phyloP scores from a whole-genome alignment of 1,140 invertebrate species.

The Gerris buenoi region DNA sequence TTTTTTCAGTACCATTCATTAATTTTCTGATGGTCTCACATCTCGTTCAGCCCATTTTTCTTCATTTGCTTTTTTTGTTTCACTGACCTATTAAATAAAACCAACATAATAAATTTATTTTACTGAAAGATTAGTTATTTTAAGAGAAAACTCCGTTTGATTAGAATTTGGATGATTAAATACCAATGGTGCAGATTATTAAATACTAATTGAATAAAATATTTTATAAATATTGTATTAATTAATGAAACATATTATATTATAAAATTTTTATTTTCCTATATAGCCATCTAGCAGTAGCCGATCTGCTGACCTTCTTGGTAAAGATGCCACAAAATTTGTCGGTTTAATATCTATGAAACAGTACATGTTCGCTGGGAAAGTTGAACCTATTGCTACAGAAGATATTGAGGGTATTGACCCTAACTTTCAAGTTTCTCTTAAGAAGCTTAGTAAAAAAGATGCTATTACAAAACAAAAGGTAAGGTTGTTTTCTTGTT shows the following conservation, averaged over 20 bases:
- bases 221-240: not conserved
- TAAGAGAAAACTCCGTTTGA: not conserved
- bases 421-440: constrained; percentile 42
- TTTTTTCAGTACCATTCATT: no score
- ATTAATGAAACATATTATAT: not conserved
- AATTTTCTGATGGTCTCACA: no score
- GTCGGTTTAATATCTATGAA: constrained; percentile 47
- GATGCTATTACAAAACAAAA: constrained; percentile 73
- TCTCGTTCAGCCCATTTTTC: no score
- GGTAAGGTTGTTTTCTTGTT: no score
- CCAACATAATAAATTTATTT: no score
- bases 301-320: constrained; percentile 56
- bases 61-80: no score
- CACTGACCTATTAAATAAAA: no score
- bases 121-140: no score
- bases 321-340: constrained; percentile 41
- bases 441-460: constrained; percentile 69
- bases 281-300: constrained; percentile 72
- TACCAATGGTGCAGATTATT: not conserved
- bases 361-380: constrained; percentile 42
- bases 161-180: not conserved
- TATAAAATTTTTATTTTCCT: constrained; percentile 20
- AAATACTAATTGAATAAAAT: not conserved
- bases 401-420: constrained; percentile 43
- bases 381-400: constrained; percentile 20